Conservation (phyloP, 2,113 vertebrate species). For the Mobula hypostoma region DNA sequence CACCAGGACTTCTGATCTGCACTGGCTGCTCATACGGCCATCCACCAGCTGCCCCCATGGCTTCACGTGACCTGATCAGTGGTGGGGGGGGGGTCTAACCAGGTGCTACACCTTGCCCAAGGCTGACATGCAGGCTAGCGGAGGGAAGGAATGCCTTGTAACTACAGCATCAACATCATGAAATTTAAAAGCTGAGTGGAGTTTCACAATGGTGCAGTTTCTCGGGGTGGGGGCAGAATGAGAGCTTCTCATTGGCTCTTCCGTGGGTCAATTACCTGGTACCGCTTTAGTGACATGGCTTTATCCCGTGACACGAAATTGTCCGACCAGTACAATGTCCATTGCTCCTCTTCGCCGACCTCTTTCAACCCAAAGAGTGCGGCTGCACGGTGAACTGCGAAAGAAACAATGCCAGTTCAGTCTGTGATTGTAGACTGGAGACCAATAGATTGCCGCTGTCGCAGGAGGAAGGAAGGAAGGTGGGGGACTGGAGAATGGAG, state of each 20-base stretch:
- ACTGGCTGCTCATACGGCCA: no score
- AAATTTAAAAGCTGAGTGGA: background rate
- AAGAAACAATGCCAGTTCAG: background rate
- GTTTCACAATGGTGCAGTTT: background rate
- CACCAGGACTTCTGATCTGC: no score
- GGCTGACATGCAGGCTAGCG: no score
- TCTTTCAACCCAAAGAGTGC: conserved; percentile 57
- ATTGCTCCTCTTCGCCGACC: conserved; percentile 50
- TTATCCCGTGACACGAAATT: conserved; percentile 63
- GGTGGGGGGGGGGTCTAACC: no score
- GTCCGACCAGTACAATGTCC: conserved; percentile 66
- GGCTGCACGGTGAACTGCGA: conserved; percentile 59
- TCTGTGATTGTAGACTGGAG: background rate
- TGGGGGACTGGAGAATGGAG: background rate
- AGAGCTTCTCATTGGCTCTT: background rate
- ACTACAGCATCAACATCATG: background rate
- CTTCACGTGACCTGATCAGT: no score
- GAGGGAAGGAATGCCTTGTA: background rate
- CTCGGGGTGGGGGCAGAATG: background rate
- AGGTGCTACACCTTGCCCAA: no score
- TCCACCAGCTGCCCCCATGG: no score
- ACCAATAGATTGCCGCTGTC: background rate
- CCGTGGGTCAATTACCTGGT: conserved; percentile 53
- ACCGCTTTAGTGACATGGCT: conserved; percentile 69
- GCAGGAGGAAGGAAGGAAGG: background rate